Base-by-base conservation (phyloP, 2,888 invertebrate species). In the Rhaphigaster nebulosa region DNA sequence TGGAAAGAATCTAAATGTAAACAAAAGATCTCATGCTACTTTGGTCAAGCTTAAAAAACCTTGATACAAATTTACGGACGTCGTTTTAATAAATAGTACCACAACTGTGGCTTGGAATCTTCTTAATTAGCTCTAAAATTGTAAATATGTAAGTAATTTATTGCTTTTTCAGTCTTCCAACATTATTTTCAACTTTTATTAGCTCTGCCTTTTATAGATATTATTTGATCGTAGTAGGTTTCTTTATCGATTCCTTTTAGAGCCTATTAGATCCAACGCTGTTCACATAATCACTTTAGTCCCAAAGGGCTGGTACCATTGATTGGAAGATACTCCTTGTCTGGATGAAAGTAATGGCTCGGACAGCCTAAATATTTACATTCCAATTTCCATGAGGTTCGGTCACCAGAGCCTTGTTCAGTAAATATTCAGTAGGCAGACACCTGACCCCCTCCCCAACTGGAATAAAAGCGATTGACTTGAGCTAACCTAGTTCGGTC, bases 341-440 rank as follows among this genome's bases (percentile, higher is more conserved):
- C 18, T 38, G 23, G 20, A 76, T 8, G 65, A 65, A 65, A 26
- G 29, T 8, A 76, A 38, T 76, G 29, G 34, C 34, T 20, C 38
- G 70, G 38, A 38, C 70, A 20, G 18, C 20, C 70, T 76, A 76
- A 76, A 76, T 76, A 76, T 76, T 76, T 76, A 76, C 34, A 38
- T 76, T 76, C 38, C 70, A 76, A 76, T 76, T 76, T 76, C 34
- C 34, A 38, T 76, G 34, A 38, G 70, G 8, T 13, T 65, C 70
- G 23, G 70, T 20, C 34, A 76, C 70, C 38, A 10, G 70, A 20
- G 70, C 34, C 70, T 76, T 38, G 29, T 76, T 76, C 70, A 34
- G 34, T 70, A 70, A 70, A 70, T 70, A 70, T 70, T 70, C 70
- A 76, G 70, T 76, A 38, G 29, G 65, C 4, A 65, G 70, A 26